Evolutionary conservation across 2,888 invertebrate genomes (phyloP), one percentile per base, ranked within the genome.

Genomic region (Leptinotarsa juncta): DNA sequence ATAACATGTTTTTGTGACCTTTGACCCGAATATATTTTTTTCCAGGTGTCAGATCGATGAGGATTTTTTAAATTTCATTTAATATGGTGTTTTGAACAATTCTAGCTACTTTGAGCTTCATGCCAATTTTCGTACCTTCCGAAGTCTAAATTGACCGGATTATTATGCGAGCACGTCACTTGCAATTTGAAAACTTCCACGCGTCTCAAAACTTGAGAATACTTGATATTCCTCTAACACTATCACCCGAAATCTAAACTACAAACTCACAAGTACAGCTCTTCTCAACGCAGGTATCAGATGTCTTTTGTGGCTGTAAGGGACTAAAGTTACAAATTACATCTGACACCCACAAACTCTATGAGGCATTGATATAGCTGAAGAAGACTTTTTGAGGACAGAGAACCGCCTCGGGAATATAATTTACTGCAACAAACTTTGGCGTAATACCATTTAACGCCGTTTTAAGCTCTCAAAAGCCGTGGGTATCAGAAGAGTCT

Each of bases 361-460:
- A 42, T 42, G 15, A 32, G 15, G 48, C 18, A 48, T 57, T 68
- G 68, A 68, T 57, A 68, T 68, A 55, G 42, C 68, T 48, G 55
- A 48, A 12, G 32, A 53, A 18, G 26, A 69, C 57, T 69, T 69
- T 48, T 55, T 53, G 20, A 53, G 57, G 51, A 57, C 16, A 15
- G 32, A 15, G 49, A 3, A 23, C 69, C 48, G 48, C 50, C 15
- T 14, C 32, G 16, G 23, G 49, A 62, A 65, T 32, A 65, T 65
- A 62, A 62, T 62, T 65, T 26, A 70, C 62, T 18, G 62, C 50
- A 65, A 60, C 23, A 32, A 18, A 49, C 60, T 48, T 57, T 60
- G 49, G n/a, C 49, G 49, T 70, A 60, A 70, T 57, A 65, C 65
- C 50, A 18, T 70, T 65, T 70, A 70, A 70, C 15, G 65, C 65